These are phyloP conservation scores for Meliscaeva auricollis DNA, from an alignment of 2,888 invertebrate species.

Conservation along the genomic window DNA sequence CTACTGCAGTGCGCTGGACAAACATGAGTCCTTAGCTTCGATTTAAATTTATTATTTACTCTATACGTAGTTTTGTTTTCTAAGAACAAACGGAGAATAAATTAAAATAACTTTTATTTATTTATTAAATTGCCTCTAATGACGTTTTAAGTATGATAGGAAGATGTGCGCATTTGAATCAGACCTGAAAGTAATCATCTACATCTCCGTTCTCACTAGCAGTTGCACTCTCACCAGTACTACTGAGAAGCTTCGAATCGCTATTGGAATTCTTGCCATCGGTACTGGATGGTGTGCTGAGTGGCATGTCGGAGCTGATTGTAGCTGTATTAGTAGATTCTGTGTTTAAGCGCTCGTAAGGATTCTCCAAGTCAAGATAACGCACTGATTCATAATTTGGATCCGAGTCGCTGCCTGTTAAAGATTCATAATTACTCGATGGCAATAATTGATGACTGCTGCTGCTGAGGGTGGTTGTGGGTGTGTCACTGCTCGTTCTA, in stretches of 20 bases:
- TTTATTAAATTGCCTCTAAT: slow-evolving; percentile 69
- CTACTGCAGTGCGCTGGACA: slow-evolving; percentile 42
- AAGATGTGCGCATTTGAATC: slow-evolving; percentile 64
- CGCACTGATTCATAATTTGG: slow-evolving; percentile 94
- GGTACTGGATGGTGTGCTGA: slow-evolving; percentile 65
- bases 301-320: slow-evolving; percentile 69
- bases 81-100: slow-evolving; percentile 34
- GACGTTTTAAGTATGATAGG: slow-evolving; percentile 64
- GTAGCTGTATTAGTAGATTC: slow-evolving; percentile 79
- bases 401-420: slow-evolving; percentile 92
- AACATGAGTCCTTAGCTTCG: slow-evolving; percentile 42
- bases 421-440: slow-evolving; percentile 92
- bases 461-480: slow-evolving; percentile 79
- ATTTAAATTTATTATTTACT: slow-evolving; percentile 31
- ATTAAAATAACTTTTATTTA: slow-evolving; percentile 30
- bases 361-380: slow-evolving; percentile 89
- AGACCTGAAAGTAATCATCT: slow-evolving; percentile 84
- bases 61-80: slow-evolving; percentile 15
- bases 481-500: slow-evolving; percentile 78
- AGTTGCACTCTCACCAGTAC: slow-evolving; percentile 68
- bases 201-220: slow-evolving; percentile 81
- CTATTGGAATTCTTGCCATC: slow-evolving; percentile 64
- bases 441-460: slow-evolving; percentile 84
- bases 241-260: slow-evolving; percentile 62
- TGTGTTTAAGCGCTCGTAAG: slow-evolving; percentile 87